Conservation (phyloP, 1,140 invertebrate species). For the Triops cancriformis region DNA sequence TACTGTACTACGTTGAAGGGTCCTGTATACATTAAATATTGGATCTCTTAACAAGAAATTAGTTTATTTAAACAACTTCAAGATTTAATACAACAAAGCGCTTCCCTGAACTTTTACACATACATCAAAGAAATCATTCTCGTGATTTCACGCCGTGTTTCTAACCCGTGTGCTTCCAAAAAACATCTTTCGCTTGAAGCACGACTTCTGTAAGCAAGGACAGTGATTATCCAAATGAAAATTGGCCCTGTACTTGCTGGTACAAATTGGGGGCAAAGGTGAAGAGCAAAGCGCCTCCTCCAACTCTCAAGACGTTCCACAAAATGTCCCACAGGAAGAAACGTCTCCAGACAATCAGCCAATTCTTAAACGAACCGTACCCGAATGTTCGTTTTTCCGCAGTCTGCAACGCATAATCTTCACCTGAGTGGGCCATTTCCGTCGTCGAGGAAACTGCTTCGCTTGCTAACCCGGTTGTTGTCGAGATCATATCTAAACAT, state of each 20-base stretch:
- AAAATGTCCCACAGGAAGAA: constrained; percentile 24
- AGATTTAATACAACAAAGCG: no score
- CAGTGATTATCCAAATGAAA: not conserved
- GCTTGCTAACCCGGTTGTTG: not conserved
- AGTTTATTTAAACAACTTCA: no score
- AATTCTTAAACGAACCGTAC: constrained; percentile 18
- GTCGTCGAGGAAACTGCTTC: not conserved
- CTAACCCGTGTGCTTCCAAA: not conserved
- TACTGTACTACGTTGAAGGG: no score
- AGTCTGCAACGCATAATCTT: not conserved
- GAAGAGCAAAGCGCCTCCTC: constrained; percentile 17
- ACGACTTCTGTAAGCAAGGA: not conserved
- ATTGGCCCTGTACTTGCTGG: constrained; percentile 11
- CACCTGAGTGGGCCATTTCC: not conserved
- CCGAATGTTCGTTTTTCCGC: constrained; percentile 1
- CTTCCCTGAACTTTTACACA: no score
- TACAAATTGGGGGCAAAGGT: constrained; percentile 26
- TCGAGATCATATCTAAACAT: not conserved
- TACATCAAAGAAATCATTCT: no score
- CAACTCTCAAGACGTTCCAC: constrained; percentile 15
- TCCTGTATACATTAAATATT: no score
- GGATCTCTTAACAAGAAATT: no score
- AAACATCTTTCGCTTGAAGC: not conserved
- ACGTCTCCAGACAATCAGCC: constrained; percentile 18
- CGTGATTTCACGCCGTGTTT: no score